Conservation (phyloP, 2,797 vertebrate species). For the Prunella strophiata region DNA sequence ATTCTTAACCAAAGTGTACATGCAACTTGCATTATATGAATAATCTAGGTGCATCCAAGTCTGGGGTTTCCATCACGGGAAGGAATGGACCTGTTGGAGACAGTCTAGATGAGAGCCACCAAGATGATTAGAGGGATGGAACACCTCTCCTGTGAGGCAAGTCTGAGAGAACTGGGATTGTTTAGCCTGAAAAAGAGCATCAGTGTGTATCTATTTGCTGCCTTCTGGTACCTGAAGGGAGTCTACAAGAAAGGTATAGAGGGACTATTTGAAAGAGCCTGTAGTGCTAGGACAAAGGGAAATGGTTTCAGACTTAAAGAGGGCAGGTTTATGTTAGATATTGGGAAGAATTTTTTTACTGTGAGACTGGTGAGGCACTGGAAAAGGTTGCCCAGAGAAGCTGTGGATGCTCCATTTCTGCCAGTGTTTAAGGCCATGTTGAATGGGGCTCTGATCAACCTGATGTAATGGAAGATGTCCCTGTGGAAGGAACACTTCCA, state of each 20-base stretch:
- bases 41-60: not conserved
- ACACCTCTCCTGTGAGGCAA: not conserved
- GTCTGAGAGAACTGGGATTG: not conserved
- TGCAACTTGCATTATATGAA: not conserved
- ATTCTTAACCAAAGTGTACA: not conserved
- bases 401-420: not conserved
- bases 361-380: not conserved
- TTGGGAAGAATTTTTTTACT: not conserved
- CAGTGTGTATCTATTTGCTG: not conserved
- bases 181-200: not conserved
- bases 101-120: not conserved
- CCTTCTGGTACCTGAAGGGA: not conserved
- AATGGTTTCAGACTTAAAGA: not conserved
- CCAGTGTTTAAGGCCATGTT: not conserved
- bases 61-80: not conserved
- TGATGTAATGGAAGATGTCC: not conserved
- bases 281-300: not conserved
- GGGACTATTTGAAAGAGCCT: not conserved
- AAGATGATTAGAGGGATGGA: not conserved
- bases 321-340: not conserved
- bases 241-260: not conserved
- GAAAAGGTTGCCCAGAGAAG: not conserved
- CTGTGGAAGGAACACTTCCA: not conserved
- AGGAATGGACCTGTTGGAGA: not conserved
- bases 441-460: not conserved